phyloP scores from a whole-genome alignment of 2,113 vertebrate genomes.

The Engystomops pustulosus region DNA sequence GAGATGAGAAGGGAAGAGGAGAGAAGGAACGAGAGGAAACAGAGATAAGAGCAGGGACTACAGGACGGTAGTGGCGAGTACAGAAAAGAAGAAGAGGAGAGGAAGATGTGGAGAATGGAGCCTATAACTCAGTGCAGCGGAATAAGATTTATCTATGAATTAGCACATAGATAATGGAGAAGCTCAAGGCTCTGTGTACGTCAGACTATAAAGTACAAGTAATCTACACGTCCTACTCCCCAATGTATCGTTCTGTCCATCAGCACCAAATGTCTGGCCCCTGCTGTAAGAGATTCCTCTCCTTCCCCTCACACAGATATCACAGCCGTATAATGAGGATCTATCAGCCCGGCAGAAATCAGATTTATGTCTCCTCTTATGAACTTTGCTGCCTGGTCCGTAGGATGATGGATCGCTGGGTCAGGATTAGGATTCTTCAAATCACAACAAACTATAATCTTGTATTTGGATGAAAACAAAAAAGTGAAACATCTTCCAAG shows the following conservation, averaged over 20 bases:
- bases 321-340: not conserved
- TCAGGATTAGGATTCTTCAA: not conserved
- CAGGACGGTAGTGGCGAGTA: too few relatives aligned
- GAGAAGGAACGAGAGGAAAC: not conserved
- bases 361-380: not conserved
- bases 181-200: too few relatives aligned
- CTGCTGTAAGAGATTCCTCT: too few relatives aligned
- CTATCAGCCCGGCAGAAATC: not conserved
- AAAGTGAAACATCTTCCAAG: conserved; percentile 30
- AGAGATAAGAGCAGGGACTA: not conserved
- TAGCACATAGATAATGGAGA: too few relatives aligned
- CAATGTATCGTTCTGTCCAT: too few relatives aligned
- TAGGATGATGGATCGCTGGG: not conserved
- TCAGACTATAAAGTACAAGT: too few relatives aligned
- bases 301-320: not conserved
- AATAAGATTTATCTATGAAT: too few relatives aligned
- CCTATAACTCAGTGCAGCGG: too few relatives aligned
- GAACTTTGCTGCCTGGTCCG: not conserved
- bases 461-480: conserved; percentile 17
- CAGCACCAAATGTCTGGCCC: not conserved
- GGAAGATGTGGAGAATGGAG: too few relatives aligned
- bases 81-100: too few relatives aligned
- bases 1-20: not conserved
- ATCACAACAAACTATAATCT: conserved; percentile 37
- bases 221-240: too few relatives aligned